Base-by-base conservation (phyloP, 2,888 invertebrate genomes). In the Pedicia rivosa region DNA sequence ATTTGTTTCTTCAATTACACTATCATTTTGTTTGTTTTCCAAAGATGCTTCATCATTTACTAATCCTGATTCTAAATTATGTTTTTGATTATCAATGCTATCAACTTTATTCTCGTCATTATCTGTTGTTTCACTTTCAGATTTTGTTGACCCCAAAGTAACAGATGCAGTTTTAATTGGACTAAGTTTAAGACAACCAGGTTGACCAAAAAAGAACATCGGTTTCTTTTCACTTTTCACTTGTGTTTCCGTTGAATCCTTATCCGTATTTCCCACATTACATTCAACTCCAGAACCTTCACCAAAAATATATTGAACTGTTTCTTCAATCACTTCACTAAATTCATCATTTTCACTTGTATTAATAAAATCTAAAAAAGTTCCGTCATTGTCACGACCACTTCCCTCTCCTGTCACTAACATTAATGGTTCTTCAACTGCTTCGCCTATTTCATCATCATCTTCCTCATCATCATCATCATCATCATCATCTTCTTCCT, bases 311-410 rank as follows among this genome's bases (percentile, higher is more conserved):
- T 67, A 72, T 62, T 78, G 65, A 1, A 78, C 62, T 2, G 74
- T 69, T 58, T 86, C 87, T 50, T 74, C 74, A 37, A 86, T 76
- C 45, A 68, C 70, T 50, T 82, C 82, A 17, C 80, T 73, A 35
- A 79, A 51, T 14, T 40, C 37, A n/a, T 31, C 36, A 14, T 14
- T 16, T 8, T 34, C 31, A 48, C 46, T 25, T 36, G 27, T 5
- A 35, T n/a, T 13, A 30, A 34, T 24, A 5, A 43, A 39, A 48
- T 59, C 63, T 46, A 46, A 27, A 47, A 42, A 43, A 41, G 53
- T 63, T 40, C 66, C 66, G 43, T 77, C 70, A 51, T 74, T 75
- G 27, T 74, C 74, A 24, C 66, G 70, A 1, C 79, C 79, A 40
- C 66, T 68, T 5, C 79, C 80, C 48, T 74, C 72, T 2, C 80